Percentiles rank a stretch among this genome's conserved stretches.
These are phyloP conservation scores for Anabas testudineus DNA, from an alignment of 2,797 vertebrate species.

Conservation along the genomic window DNA sequence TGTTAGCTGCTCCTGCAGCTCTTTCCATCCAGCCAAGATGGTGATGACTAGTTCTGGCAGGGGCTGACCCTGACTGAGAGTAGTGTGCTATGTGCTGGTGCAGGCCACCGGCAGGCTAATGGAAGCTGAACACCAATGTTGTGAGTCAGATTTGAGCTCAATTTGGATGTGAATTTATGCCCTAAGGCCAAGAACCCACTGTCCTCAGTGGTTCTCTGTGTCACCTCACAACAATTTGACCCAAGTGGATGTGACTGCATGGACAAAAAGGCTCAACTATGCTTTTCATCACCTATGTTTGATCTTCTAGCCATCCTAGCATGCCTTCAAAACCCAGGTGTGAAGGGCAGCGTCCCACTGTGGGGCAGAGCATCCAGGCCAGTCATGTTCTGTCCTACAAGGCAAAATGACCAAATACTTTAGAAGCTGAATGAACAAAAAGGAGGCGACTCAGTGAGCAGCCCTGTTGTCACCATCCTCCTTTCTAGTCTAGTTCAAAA, in stretches of 20 bases:
- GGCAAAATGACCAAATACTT: constrained; percentile 13
- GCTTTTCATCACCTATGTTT: constrained; percentile 58
- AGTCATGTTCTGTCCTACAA: constrained; percentile 18
- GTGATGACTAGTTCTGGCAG: constrained; percentile 41
- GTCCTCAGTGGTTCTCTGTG: constrained; percentile 51
- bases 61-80: constrained; percentile 26
- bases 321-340: constrained; percentile 35
- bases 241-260: constrained; percentile 54
- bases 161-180: constrained; percentile 39
- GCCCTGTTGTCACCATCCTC: background rate
- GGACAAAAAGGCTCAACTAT: constrained; percentile 34
- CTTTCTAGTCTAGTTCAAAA: constrained; percentile 7
- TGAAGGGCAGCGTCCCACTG: constrained; percentile 32
- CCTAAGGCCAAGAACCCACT: constrained; percentile 39
- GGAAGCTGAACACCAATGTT: constrained; percentile 39
- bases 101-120: constrained; percentile 53
- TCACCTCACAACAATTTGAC: constrained; percentile 49
- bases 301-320: constrained; percentile 33
- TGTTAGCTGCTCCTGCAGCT: constrained; percentile 38
- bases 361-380: constrained; percentile 16
- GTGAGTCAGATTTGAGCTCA: constrained; percentile 61
- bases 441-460: constrained; percentile 5
- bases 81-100: constrained; percentile 20
- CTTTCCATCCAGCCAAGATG: constrained; percentile 33
- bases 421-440: constrained; percentile 15